phyloP scores from a whole-genome alignment of 2,888 invertebrate genomes.

The Leptinotarsa peninsularis region DNA sequence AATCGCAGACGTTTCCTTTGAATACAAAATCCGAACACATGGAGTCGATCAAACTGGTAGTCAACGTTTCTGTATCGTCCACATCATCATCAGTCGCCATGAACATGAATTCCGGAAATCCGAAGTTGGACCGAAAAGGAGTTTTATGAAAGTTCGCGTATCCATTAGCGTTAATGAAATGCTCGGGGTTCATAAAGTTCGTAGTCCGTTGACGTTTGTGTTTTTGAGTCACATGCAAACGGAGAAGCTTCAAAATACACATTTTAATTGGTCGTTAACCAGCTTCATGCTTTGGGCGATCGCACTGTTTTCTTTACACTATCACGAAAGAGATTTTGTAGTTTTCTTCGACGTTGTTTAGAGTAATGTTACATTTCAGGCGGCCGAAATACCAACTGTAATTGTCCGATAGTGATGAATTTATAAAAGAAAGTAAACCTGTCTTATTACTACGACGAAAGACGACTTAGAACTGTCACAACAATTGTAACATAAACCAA shows the following conservation, averaged over 20 bases:
- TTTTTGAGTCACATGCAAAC: slow-evolving; percentile 69
- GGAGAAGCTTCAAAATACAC: slow-evolving; percentile 72
- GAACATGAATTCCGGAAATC: slow-evolving; percentile 53
- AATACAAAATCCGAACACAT: slow-evolving; percentile 48
- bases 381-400: slow-evolving; percentile 9
- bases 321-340: background rate
- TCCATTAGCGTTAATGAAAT: slow-evolving; percentile 48
- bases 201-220: slow-evolving; percentile 49
- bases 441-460: slow-evolving; percentile 35
- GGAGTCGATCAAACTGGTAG: slow-evolving; percentile 44
- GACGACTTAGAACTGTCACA: slow-evolving; percentile 43
- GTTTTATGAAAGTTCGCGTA: slow-evolving; percentile 43
- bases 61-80: slow-evolving; percentile 45
- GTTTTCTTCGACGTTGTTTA: background rate
- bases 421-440: slow-evolving; percentile 34
- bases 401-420: slow-evolving; percentile 11
- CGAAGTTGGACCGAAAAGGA: slow-evolving; percentile 43
- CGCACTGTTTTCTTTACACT: slow-evolving; percentile 5
- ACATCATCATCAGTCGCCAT: slow-evolving; percentile 41
- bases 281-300: background rate
- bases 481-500: slow-evolving; percentile 44
- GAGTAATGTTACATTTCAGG: slow-evolving; percentile 22
- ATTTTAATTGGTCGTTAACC: slow-evolving; percentile 55
- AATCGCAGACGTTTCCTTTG: slow-evolving; percentile 47
- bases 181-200: slow-evolving; percentile 60